Evolutionary conservation across 2,113 vertebrate genomes (phyloP).

Genomic region (Steatornis caripensis): DNA sequence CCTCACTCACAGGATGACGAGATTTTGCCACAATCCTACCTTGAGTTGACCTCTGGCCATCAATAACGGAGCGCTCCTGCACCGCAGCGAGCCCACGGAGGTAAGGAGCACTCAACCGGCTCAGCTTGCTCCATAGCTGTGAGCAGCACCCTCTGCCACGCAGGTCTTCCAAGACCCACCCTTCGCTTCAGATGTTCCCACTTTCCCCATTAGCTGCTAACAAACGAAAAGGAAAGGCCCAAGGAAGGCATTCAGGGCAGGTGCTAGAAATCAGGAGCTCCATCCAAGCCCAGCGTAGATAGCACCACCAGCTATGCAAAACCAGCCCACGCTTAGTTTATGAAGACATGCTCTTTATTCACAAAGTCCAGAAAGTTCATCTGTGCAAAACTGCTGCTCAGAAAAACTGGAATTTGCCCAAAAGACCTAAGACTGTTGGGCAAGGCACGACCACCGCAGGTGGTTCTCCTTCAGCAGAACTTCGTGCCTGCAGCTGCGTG

Average conservation of each 20-base stretch:
- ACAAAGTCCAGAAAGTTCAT: not conserved
- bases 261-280: not conserved
- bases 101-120: not conserved
- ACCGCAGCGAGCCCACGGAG: not conserved
- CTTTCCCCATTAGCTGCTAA: not conserved
- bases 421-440: not conserved
- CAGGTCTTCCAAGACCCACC: not conserved
- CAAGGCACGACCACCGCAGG: not conserved
- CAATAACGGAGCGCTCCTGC: not conserved
- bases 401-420: not conserved
- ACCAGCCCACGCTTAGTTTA: not conserved
- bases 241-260: not conserved
- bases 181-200: not conserved
- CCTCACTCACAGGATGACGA: not conserved
- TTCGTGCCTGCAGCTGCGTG: not conserved
- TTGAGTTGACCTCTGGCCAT: not conserved
- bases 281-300: not conserved
- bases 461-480: not conserved
- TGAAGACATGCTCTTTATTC: not conserved
- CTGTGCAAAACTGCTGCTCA: not conserved
- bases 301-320: not conserved
- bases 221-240: not conserved
- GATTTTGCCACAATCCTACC: not conserved
- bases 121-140: rapidly evolving
- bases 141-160: not conserved